These are phyloP conservation scores for Menidia beryllina DNA, from an alignment of 2,113 vertebrate genomes.

Conservation along the genomic window DNA sequence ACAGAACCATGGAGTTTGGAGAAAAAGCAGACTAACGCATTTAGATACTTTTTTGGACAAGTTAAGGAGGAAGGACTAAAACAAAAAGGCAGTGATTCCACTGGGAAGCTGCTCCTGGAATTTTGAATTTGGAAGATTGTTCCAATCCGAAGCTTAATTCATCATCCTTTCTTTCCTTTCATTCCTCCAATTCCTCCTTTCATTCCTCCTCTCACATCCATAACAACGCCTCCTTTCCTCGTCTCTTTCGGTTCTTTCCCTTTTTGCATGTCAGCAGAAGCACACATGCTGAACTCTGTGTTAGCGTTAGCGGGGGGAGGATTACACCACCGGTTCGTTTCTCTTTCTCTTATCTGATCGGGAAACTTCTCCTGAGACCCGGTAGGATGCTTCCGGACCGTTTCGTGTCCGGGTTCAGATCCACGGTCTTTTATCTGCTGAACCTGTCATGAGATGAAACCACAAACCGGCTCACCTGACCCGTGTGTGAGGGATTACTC, in stretches of 20 bases:
- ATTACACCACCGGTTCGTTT: too few relatives aligned
- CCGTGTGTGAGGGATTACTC: conserved; percentile 62
- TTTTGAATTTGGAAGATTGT: conserved; percentile 42
- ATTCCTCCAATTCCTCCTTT: conserved; percentile 25
- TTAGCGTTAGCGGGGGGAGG: too few relatives aligned
- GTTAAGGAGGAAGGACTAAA: conserved; percentile 51
- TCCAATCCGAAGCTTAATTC: conserved; percentile 34
- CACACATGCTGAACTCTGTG: conserved; percentile 47
- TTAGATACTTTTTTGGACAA: conserved; percentile 65
- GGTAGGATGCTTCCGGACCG: conserved; percentile 56
- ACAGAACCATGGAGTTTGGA: too few relatives aligned
- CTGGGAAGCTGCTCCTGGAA: conserved; percentile 39
- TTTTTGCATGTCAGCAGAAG: conserved; percentile 69
- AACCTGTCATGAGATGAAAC: conserved; percentile 57
- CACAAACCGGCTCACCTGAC: conserved; percentile 61
- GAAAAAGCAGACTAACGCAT: conserved; percentile 43
- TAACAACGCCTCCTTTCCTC: conserved; percentile 21
- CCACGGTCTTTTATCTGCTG: conserved; percentile 46
- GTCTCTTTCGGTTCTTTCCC: not conserved
- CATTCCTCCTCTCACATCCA: conserved; percentile 19
- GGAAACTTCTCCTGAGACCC: conserved; percentile 61
- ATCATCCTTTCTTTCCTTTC: conserved; percentile 31
- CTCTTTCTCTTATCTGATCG: too few relatives aligned
- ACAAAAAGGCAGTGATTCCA: conserved; percentile 27
- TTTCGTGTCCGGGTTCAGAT: conserved; percentile 27